These are phyloP conservation scores for Eumeta japonica DNA, from an alignment of 1,140 invertebrate species.

Conservation along the genomic window DNA sequence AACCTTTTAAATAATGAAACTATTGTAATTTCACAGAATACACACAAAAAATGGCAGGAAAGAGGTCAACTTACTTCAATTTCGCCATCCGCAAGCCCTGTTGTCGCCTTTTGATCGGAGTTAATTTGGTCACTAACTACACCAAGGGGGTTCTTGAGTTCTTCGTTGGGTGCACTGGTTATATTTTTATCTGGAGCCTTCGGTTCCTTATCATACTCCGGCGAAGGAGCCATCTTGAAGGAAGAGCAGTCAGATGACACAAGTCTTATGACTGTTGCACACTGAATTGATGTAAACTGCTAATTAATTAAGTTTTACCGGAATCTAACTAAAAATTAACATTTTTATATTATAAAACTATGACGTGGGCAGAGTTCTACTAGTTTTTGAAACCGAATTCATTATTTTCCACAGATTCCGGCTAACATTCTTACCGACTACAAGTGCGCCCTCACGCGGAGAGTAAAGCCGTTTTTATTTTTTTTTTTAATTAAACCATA, in stretches of 20 bases:
- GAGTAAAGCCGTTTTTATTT: constrained; percentile 4
- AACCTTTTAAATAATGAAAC: constrained; percentile 11
- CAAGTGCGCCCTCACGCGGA: constrained; percentile 28
- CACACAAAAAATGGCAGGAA: constrained; percentile 30
- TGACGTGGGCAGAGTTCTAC: constrained; percentile 43
- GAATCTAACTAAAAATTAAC: constrained; percentile 31
- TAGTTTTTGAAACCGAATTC: constrained; percentile 36
- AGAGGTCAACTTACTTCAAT: constrained; percentile 39
- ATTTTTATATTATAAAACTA: no score
- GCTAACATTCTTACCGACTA: constrained; percentile 45
- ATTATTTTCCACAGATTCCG: constrained; percentile 49
- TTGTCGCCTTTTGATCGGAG: constrained; percentile 34
- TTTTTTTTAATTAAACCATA: no score
- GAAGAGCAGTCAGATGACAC: constrained; percentile 58
- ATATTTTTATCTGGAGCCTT: constrained; percentile 66
- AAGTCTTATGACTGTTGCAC: constrained; percentile 56
- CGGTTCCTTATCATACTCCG: constrained; percentile 68
- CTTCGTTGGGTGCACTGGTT: constrained; percentile 41
- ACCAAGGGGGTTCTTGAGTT: constrained; percentile 36
- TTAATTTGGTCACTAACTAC: constrained; percentile 34
- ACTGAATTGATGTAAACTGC: constrained; percentile 20
- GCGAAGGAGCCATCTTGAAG: constrained; percentile 70
- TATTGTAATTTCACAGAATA: no score
- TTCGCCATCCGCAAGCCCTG: constrained; percentile 24
- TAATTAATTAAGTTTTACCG: constrained; percentile 31